A percentile compares a stretch with the other conserved stretches of the same genome.
phyloP scores from a whole-genome alignment of 2,797 vertebrate genomes.

The Bufotes viridis region DNA sequence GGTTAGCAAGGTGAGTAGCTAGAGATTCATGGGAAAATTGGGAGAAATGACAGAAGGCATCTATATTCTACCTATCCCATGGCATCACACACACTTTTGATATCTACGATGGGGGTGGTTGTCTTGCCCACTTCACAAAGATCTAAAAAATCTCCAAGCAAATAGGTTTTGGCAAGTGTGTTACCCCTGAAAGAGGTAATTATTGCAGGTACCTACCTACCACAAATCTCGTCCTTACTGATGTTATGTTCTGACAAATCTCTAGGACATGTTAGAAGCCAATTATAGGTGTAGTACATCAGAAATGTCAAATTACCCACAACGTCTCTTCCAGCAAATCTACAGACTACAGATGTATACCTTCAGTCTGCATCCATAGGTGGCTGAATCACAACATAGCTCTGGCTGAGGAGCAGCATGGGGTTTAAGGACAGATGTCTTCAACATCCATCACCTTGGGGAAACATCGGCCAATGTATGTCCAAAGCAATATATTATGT shows the following conservation, averaged over 20 bases:
- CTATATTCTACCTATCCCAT: no score
- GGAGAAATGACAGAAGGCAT: no score
- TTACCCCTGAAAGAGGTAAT: not conserved
- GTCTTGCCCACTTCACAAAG: no score
- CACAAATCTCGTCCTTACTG: not conserved
- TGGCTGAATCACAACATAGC: not conserved
- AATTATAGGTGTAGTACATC: not conserved
- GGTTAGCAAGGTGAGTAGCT: no score
- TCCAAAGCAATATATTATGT: not conserved
- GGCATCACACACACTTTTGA: no score
- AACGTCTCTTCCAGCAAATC: not conserved
- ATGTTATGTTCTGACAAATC: not conserved
- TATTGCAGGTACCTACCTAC: not conserved
- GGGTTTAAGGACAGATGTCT: not conserved
- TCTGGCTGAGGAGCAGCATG: not conserved
- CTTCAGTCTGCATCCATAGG: not conserved
- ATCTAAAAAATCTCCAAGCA: no score
- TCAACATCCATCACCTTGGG: not conserved
- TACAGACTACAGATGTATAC: not conserved
- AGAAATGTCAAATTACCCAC: not conserved
- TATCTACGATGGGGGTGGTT: no score
- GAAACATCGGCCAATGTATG: not conserved
- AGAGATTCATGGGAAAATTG: no score
- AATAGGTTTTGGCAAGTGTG: no score
- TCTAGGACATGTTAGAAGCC: not conserved